Evolutionary conservation across 2,888 invertebrate species (phyloP).

Genomic region (Pachycephus smyrnensis): DNA sequence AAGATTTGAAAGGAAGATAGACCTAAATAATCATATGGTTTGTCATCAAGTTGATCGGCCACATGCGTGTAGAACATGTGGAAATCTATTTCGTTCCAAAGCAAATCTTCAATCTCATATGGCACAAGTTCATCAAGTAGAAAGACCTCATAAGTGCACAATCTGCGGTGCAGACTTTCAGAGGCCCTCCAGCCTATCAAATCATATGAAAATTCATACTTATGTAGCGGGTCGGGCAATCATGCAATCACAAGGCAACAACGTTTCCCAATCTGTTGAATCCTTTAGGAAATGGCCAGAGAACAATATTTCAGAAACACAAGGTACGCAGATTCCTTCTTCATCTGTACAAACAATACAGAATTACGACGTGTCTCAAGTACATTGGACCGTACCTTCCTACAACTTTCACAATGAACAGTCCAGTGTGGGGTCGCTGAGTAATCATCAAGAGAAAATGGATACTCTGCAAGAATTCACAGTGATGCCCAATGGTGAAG

Average conservation of each 20-base stretch:
- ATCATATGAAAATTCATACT: constrained; percentile 69
- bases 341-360: constrained; percentile 44
- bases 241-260: constrained; percentile 43
- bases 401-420: constrained; percentile 53
- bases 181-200: constrained; percentile 68
- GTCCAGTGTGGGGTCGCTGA: constrained; percentile 31
- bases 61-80: constrained; percentile 65
- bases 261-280: constrained; percentile 33
- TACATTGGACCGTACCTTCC: constrained; percentile 56
- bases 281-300: constrained; percentile 48
- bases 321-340: constrained; percentile 39
- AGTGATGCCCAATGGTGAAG: constrained; percentile 59
- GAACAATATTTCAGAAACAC: constrained; percentile 39
- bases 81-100: constrained; percentile 62
- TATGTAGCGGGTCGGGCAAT: constrained; percentile 67
- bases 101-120: constrained; percentile 61
- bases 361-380: constrained; percentile 51
- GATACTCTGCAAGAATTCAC: constrained; percentile 57
- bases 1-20: constrained; percentile 66
- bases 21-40: constrained; percentile 68
- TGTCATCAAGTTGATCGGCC: constrained; percentile 68
- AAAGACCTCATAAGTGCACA: constrained; percentile 62
- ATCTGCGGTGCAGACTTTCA: constrained; percentile 68
- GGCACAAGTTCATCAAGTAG: constrained; percentile 53
- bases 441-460: constrained; percentile 47